Conservation (phyloP, 1,140 invertebrate genomes). For the Aplysia californica region DNA sequence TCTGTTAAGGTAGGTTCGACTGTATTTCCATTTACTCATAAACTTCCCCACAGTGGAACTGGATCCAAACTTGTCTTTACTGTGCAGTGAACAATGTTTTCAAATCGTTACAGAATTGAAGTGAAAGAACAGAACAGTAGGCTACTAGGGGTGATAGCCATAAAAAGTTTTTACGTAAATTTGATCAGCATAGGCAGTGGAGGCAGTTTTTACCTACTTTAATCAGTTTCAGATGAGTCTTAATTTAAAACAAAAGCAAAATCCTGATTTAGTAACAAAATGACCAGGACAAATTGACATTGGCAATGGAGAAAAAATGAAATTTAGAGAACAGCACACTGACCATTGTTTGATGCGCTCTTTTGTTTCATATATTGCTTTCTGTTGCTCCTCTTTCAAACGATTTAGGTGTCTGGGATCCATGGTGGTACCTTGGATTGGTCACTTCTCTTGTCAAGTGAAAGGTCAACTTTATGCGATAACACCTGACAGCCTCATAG, state of each 20-base stretch:
- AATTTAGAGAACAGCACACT: background rate
- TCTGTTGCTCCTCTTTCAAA: slow-evolving; percentile 39
- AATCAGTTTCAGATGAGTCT: background rate
- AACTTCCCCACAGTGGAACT: background rate
- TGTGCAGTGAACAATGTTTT: background rate
- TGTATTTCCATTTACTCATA: no score
- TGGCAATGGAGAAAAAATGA: background rate
- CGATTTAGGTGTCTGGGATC: slow-evolving; percentile 30
- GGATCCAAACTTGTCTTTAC: background rate
- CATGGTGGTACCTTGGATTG: no score
- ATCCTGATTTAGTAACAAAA: no score
- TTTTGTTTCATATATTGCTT: slow-evolving; percentile 37
- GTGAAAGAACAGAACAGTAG: background rate
- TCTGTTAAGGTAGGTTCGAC: no score
- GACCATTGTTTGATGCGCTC: slow-evolving; percentile 40
- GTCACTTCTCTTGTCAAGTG: no score
- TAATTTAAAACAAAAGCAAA: background rate
- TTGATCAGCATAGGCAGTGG: background rate
- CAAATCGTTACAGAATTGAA: background rate
- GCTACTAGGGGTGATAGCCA: background rate
- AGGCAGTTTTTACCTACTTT: background rate
- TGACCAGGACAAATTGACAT: background rate
- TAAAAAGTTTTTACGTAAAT: background rate
- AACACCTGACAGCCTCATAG: no score
- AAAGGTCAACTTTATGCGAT: no score